A percentile compares a stretch with the other conserved stretches of the same genome.
phyloP scores from a whole-genome alignment of 2,888 invertebrate species.

The Spicauda simplicius region DNA sequence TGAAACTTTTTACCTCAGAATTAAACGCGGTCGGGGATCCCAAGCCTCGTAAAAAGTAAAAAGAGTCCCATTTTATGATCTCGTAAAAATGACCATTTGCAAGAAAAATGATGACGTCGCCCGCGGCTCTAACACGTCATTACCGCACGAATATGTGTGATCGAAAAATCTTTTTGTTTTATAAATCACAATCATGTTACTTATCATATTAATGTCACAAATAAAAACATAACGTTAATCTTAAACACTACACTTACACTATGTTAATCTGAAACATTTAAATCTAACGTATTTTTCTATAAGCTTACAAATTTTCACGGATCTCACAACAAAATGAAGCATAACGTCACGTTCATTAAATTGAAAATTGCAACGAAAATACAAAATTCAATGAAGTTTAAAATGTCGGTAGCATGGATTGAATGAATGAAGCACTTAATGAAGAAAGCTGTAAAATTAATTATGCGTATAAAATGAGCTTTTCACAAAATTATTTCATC shows the following conservation, averaged over 20 bases:
- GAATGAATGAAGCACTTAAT: not conserved
- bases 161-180: constrained; percentile 6
- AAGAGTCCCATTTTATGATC: constrained; percentile 23
- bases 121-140: constrained; percentile 20
- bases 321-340: no score
- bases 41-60: constrained; percentile 15
- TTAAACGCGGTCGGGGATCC: constrained; percentile 9
- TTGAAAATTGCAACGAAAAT: not conserved
- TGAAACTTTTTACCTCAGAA: constrained; percentile 10
- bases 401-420: not conserved
- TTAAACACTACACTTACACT: no score
- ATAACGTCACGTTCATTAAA: not conserved
- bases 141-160: constrained; percentile 26
- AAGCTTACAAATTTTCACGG: no score
- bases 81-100: constrained; percentile 33
- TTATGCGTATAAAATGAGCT: constrained; percentile 10
- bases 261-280: no score
- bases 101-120: constrained; percentile 25
- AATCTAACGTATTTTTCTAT: no score
- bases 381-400: no score
- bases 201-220: no score
- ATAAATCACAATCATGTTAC: not conserved
- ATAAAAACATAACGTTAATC: no score
- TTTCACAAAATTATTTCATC: constrained; percentile 31
- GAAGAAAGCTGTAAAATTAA: constrained; percentile 17